These are phyloP conservation scores for Pluvialis apricaria DNA, from an alignment of 2,113 vertebrate species.

Conservation along the genomic window DNA sequence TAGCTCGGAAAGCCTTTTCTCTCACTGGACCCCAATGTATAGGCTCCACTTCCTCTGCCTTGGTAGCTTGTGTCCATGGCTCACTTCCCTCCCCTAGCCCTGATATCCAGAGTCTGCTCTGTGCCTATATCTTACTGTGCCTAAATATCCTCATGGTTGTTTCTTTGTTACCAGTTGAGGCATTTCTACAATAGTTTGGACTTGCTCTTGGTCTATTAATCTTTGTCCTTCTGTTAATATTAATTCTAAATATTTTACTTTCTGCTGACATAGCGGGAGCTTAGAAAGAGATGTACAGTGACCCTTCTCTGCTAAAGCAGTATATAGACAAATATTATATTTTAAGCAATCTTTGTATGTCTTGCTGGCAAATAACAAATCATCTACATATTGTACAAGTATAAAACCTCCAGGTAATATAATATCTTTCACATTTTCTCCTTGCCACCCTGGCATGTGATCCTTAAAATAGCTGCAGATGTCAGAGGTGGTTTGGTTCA, in stretches of 20 bases:
- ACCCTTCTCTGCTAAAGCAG: background rate
- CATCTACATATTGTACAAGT: background rate
- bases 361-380: background rate
- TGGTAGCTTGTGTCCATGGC: background rate
- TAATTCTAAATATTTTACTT: background rate
- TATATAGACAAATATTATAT: background rate
- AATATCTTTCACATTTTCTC: background rate
- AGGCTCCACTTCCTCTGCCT: background rate
- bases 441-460: background rate
- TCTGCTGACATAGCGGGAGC: background rate
- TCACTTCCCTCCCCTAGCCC: background rate
- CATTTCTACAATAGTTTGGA: background rate
- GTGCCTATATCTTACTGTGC: background rate
- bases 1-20: background rate
- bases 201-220: background rate
- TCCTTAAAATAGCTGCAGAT: background rate
- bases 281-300: background rate
- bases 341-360: background rate
- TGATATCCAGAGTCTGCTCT: background rate
- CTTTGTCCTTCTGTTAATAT: background rate
- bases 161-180: background rate
- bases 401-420: background rate
- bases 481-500: background rate
- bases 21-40: background rate
- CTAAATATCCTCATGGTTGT: background rate